These are phyloP conservation scores for Orchesella flavescens DNA, from an alignment of 2,888 invertebrate genomes.

Conservation along the genomic window DNA sequence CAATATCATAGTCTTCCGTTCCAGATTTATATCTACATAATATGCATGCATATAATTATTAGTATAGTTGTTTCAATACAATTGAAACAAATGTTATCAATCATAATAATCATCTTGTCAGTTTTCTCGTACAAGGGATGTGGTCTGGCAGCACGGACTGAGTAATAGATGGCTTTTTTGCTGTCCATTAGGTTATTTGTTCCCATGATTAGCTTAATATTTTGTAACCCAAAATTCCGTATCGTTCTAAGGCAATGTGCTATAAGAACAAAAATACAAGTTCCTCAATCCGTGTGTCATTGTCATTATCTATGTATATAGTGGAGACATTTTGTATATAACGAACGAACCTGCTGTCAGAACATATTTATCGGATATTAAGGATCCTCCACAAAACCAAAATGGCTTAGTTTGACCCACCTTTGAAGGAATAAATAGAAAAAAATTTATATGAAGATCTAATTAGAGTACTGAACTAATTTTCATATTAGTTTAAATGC, in stretches of 20 bases:
- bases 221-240: constrained; percentile 51
- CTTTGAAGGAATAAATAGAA: constrained; percentile 15
- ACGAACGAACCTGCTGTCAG: constrained; percentile 32
- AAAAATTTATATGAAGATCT: too few relatives aligned
- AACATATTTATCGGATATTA: constrained; percentile 57
- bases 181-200: constrained; percentile 58
- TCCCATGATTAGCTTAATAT: constrained; percentile 61
- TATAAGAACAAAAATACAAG: not conserved
- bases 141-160: constrained; percentile 38
- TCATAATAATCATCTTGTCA: too few relatives aligned
- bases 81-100: too few relatives aligned
- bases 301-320: too few relatives aligned
- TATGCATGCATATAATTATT: not conserved
- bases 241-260: constrained; percentile 62
- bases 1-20: constrained; percentile 63
- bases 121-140: constrained; percentile 54
- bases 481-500: not conserved
- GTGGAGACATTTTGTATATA: too few relatives aligned
- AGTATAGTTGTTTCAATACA: not conserved
- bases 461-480: too few relatives aligned
- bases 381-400: constrained; percentile 66
- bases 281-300: too few relatives aligned
- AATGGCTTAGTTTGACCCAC: constrained; percentile 59
- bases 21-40: constrained; percentile 56
- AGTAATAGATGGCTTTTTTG: constrained; percentile 32